Conservation (phyloP, 2,888 invertebrate species). For the Eupeodes latifasciatus region DNA sequence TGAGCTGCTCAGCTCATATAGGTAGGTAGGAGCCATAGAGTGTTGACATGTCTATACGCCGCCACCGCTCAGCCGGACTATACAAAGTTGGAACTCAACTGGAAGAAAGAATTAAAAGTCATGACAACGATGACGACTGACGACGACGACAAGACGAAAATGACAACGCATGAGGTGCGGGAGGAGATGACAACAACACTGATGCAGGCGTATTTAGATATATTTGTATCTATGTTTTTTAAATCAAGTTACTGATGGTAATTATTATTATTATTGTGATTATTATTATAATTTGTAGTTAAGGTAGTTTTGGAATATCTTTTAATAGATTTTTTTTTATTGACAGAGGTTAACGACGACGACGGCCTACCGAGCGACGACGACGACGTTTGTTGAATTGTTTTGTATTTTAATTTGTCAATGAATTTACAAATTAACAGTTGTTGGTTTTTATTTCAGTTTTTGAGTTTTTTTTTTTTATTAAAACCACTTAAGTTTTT, state of each 20-base stretch:
- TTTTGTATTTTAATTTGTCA: conserved; percentile 39
- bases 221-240: conserved; percentile 20
- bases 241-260: conserved; percentile 48
- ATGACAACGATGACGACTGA: conserved; percentile 21
- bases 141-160: not conserved
- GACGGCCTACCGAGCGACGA: not conserved
- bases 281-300: conserved; percentile 28
- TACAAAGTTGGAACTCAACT: not conserved
- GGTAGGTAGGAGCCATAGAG: not conserved
- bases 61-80: no score
- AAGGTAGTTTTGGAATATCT: conserved; percentile 23
- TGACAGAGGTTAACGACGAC: not conserved
- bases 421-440: conserved; percentile 34
- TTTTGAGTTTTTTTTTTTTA: not conserved
- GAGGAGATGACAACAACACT: conserved; percentile 6
- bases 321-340: conserved; percentile 12
- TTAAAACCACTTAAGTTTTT: not conserved
- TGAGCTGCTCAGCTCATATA: conserved; percentile 37
- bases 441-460: not conserved
- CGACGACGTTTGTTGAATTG: not conserved
- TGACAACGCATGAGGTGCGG: conserved; percentile 23
- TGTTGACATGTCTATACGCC: conserved; percentile 50
- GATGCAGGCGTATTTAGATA: conserved; percentile 1
- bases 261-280: conserved; percentile 18
- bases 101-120: conserved; percentile 38